Evolutionary conservation across 1,140 invertebrate genomes (phyloP), one percentile per base, ranked within the genome.

Genomic region (Dreissena polymorpha): DNA sequence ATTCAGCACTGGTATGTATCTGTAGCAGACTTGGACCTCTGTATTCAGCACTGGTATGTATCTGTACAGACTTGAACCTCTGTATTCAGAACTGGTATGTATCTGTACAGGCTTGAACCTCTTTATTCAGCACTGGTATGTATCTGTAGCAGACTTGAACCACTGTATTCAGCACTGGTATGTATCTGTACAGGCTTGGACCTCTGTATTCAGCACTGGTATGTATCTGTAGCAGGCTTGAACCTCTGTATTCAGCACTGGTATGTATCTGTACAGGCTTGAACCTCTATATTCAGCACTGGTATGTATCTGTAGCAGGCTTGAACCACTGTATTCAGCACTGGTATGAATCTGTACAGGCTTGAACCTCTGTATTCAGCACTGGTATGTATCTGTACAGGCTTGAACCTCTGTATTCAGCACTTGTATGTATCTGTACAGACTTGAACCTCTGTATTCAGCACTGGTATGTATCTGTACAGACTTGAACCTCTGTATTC

Each of bases 281-380:
- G 95, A 95, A 12, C 96, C 97, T 0, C 93, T 98, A 0, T 98
- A 95, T 91, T 94, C 95, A 27, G 96, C 97, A 90, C 92, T 96
- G 63, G 93, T 93, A 85, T 69, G 88, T 85, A 18, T 55, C 21
- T 27, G 10, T 72, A 39, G 39, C 0, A 93, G 98, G 75, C 93
- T 99, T 2, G 95, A 95, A 12, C 96, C 97, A 0, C 93, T 98
- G 0, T 98, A 95, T 91, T 94, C 95, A 27, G 96, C 97, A 90
- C 92, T 96, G 63, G 93, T 93, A 85, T 69, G 88, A 84, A 18
- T 55, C 21, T 27, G 10, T 72, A 39, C 0, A 93, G 98, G 75
- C 93, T 99, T 2, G 95, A 95, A 12, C 96, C 97, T 0, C 93
- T 98, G 0, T 98, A 95, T 91, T 94, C 95, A 27, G 96, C 97